A percentile compares a stretch with the other conserved stretches of the same genome.
These are phyloP conservation scores for Hirudo medicinalis DNA, from an alignment of 1,140 invertebrate genomes.

Conservation along the genomic window DNA sequence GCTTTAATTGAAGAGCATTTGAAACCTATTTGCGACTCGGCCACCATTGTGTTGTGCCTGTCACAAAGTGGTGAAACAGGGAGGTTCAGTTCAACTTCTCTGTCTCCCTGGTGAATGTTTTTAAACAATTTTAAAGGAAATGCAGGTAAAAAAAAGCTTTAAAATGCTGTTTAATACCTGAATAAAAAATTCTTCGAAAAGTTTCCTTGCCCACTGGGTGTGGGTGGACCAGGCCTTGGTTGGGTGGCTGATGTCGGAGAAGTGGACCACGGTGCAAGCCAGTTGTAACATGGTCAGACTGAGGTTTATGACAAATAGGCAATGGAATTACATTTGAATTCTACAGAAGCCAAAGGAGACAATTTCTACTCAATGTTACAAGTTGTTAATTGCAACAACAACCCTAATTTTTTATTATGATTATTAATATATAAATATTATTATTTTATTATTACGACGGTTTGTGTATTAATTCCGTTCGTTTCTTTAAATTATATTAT, in stretches of 20 bases:
- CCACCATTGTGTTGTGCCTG: constrained; percentile 82
- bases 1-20: no score
- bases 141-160: no score
- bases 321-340: no score
- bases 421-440: no score
- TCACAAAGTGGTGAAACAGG: constrained; percentile 89
- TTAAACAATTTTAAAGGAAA: not conserved
- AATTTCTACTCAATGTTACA: no score
- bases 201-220: constrained; percentile 66
- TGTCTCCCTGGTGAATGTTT: constrained; percentile 54
- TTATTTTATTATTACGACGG: no score
- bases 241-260: constrained; percentile 91
- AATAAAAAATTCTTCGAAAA: constrained; percentile 86
- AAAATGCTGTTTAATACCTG: constrained; percentile 44
- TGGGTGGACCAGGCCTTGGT: constrained; percentile 85
- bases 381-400: no score
- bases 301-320: not conserved
- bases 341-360: no score
- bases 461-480: no score
- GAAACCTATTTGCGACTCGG: constrained; percentile 76
- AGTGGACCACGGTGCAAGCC: constrained; percentile 72
- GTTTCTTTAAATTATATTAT: no score
- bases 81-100: constrained; percentile 74
- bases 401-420: no score
- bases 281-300: not conserved